Evolutionary conservation across 2,888 invertebrate species (phyloP), one percentile per base, ranked within the genome.

Genomic region (Thera britannica): DNA sequence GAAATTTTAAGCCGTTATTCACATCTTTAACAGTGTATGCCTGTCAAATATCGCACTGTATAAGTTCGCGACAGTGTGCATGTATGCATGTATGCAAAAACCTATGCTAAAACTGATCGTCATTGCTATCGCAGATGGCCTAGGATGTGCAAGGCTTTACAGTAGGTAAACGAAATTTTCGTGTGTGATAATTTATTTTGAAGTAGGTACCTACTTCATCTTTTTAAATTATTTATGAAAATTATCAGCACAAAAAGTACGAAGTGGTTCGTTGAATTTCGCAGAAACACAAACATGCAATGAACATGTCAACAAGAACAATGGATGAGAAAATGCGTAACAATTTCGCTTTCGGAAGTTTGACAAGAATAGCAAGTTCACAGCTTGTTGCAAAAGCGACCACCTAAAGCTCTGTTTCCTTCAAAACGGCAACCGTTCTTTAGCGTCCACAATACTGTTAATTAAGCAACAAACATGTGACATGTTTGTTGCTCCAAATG

Each of bases 321-420:
- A 71, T 55, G 49, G 58, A 56, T 57, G 65, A 51, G 60, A 71
- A 68, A 66, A 65, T 61, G 52, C 48, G 69, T 67, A 60, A 62
- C 65, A 55, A 62, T 64, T 64, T 64, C 65, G 64, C 68, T 61
- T 65, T 65, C 62, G 69, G 68, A 68, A 65, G 62, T 69, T 62
- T 48, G 59, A 59, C 62, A 61, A 64, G 57, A 65, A 58, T 67
- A 52, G 57, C 65, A 70, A 63, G 65, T 68, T 70, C 72, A 65
- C 66, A 67, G 66, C 62, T 65, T 62, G 59, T 67, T 69, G 59
- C 65, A 62, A 52, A n/a, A 55, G n/a, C 56, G 55, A 62, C 65
- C 62, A 72, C 36, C 51, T 70, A 65, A 48, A 62, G 9, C n/a
- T 35, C 2, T 35, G 48, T 36, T 62, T 62, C 8, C 5, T 60